phyloP scores from a whole-genome alignment of 1,140 invertebrate species.

The Paralvinella palmiformis region DNA sequence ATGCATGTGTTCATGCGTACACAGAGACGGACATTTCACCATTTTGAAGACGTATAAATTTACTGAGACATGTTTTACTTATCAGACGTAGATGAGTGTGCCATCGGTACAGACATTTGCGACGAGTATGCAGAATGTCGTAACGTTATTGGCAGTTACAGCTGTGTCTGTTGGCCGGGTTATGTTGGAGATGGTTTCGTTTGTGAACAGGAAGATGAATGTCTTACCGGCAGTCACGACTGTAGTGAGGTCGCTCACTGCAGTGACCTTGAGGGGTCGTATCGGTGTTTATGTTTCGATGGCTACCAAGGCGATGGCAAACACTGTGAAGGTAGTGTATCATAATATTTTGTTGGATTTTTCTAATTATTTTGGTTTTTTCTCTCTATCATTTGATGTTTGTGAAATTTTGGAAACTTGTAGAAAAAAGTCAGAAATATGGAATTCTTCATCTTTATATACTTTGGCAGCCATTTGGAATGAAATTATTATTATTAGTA shows the following conservation, averaged over 20 bases:
- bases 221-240: constrained; percentile 36
- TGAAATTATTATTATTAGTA: too few species aligned
- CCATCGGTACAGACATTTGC: constrained; percentile 3
- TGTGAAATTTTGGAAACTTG: too few species aligned
- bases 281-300: not conserved
- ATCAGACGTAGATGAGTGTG: constrained; percentile 81
- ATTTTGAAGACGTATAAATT: too few species aligned
- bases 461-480: too few species aligned
- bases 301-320: not conserved
- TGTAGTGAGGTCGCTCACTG: constrained; percentile 48
- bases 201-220: constrained; percentile 75
- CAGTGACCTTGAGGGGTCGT: not conserved
- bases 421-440: too few species aligned
- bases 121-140: not conserved
- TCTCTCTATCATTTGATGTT: too few species aligned
- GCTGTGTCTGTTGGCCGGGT: constrained; percentile 10
- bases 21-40: too few species aligned
- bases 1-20: too few species aligned
- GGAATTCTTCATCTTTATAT: too few species aligned
- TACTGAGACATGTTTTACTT: constrained; percentile 43
- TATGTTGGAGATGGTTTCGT: constrained; percentile 9
- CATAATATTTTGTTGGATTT: too few species aligned
- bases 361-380: too few species aligned
- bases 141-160: constrained; percentile 4
- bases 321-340: not conserved